Evolutionary conservation across 2,888 invertebrate species (phyloP).

Genomic region (Metallyticus violacea): DNA sequence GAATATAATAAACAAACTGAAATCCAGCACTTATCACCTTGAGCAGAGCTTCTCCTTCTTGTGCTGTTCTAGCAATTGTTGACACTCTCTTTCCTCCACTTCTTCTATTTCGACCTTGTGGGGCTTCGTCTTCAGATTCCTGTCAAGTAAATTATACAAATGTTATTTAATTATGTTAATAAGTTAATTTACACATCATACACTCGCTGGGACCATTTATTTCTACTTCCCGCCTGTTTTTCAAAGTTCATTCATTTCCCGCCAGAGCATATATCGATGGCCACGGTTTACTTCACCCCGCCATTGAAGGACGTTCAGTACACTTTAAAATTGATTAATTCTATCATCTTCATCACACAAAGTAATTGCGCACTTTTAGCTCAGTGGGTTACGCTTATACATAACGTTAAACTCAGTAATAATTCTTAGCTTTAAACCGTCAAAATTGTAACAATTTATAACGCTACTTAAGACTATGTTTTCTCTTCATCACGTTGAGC

Average conservation of each 20-base stretch:
- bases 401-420: neutral
- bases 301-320: slow-evolving; percentile 44
- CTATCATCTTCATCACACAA: slow-evolving; percentile 11
- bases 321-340: slow-evolving; percentile 38
- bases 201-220: neutral
- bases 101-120: slow-evolving; percentile 33
- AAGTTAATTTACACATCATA: neutral
- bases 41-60: slow-evolving; percentile 53
- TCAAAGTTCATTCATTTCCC: slow-evolving; percentile 33
- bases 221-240: slow-evolving; percentile 31
- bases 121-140: slow-evolving; percentile 20
- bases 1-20: too few species aligned
- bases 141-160: neutral
- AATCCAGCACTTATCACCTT: too few species aligned
- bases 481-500: slow-evolving; percentile 35
- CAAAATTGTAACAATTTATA: slow-evolving; percentile 3
- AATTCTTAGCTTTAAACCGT: neutral
- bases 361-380: neutral
- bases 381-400: neutral
- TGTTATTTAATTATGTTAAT: neutral
- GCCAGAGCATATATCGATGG: slow-evolving; percentile 34
- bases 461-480: slow-evolving; percentile 29
- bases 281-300: slow-evolving; percentile 35
- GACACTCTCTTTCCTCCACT: slow-evolving; percentile 51
- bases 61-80: slow-evolving; percentile 50